phyloP scores from a whole-genome alignment of 2,888 invertebrate species.

The Blastobasis adustella region DNA sequence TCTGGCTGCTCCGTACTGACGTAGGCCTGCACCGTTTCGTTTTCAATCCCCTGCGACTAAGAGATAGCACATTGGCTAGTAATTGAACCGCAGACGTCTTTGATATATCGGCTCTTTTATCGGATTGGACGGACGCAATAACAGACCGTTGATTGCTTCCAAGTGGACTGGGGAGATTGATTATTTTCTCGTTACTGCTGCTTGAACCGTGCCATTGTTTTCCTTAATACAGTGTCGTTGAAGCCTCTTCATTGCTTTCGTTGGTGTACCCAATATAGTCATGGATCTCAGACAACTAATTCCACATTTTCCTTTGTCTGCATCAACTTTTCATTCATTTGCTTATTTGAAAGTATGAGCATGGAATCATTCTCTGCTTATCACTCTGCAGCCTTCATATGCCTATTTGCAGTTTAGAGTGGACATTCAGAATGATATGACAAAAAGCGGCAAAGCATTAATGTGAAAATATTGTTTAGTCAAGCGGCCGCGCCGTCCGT shows the following conservation, averaged over 20 bases:
- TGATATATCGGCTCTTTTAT: conserved; percentile 74
- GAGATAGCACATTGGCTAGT: conserved; percentile 64
- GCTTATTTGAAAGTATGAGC: too few species aligned
- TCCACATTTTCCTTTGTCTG: too few species aligned
- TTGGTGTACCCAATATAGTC: neutral
- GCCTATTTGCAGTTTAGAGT: too few species aligned
- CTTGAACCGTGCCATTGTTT: conserved; percentile 33
- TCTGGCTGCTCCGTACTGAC: conserved; percentile 22
- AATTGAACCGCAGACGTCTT: conserved; percentile 71
- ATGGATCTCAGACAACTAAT: too few species aligned
- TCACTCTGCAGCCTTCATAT: too few species aligned
- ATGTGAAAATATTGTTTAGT: conserved; percentile 56
- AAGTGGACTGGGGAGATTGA: conserved; percentile 70
- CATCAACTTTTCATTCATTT: too few species aligned
- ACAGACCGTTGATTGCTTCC: conserved; percentile 73
- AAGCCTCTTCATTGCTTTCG: conserved; percentile 7
- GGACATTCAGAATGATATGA: neutral
- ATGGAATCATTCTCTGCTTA: too few species aligned
- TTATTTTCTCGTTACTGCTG: conserved; percentile 66
- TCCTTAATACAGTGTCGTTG: conserved; percentile 25
- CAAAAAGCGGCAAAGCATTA: conserved; percentile 46
- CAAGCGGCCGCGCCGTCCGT: conserved; percentile 50
- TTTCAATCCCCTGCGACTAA: conserved; percentile 58
- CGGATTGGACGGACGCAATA: conserved; percentile 72
- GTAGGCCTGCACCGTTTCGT: conserved; percentile 53